A percentile compares a stretch with the other conserved stretches of the same genome.
Evolutionary conservation across 2,888 invertebrate species (phyloP).

Genomic region (Tachina grossa): DNA sequence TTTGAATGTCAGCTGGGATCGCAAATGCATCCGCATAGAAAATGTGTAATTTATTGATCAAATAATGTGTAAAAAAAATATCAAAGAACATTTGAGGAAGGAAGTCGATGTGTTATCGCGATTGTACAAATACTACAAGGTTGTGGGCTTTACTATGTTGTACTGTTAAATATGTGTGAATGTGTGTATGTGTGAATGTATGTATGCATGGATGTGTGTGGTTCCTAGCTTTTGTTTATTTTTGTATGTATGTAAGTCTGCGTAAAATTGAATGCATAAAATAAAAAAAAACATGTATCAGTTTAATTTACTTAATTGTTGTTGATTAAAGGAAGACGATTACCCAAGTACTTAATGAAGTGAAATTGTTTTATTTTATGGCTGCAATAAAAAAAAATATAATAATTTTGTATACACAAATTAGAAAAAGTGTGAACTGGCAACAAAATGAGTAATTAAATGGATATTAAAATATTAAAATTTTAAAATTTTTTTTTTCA

Average conservation of each 20-base stretch:
- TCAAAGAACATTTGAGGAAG: conserved; percentile 3
- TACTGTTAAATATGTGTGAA: conserved; percentile 15
- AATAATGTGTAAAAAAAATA: background rate
- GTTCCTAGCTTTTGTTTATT: conserved; percentile 47
- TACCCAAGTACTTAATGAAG: background rate
- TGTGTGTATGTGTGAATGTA: no score
- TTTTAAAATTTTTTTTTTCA: no score
- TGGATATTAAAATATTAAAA: no score
- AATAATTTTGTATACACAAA: background rate
- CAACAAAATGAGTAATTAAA: conserved; percentile 1
- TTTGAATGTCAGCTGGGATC: conserved; percentile 75
- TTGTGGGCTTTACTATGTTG: conserved; percentile 6
- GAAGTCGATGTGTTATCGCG: conserved; percentile 18
- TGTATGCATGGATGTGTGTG: no score
- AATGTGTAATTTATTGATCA: conserved; percentile 77
- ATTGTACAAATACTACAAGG: conserved; percentile 11
- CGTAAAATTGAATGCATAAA: conserved; percentile 1
- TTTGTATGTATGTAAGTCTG: background rate
- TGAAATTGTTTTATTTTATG: conserved; percentile 2
- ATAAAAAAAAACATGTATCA: background rate
- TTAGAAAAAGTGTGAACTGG: no score
- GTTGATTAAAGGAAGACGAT: background rate
- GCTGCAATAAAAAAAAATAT: background rate
- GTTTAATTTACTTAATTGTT: conserved; percentile 1
- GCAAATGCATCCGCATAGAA: conserved; percentile 78